Base-by-base conservation (phyloP, 2,797 vertebrate genomes). In the Dicrostonyx torquatus region DNA sequence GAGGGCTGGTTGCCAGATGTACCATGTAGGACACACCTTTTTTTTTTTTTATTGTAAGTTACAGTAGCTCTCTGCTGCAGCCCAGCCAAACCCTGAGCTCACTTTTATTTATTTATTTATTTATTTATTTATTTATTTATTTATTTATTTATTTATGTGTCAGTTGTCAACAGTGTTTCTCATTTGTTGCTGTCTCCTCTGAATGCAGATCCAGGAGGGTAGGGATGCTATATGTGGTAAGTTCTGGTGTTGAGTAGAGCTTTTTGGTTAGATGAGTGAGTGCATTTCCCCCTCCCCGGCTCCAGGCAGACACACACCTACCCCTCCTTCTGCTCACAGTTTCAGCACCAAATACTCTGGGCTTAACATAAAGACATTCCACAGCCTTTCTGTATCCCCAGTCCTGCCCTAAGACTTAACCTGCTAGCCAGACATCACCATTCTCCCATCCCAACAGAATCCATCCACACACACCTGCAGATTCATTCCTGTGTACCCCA, bases 181-280 rank as follows among this genome's bases (percentile, higher is more conserved):
- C 87, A 34, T 89, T 77, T 93, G 53, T 37, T 50, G n/a, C 78
- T 89, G 50, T 84, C 60, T 90, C 45, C 45, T 34, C 60, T 48
- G 87, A 84, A 31, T 29, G 26, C 87, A 92, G 53, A 15, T 0
- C 62, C 66, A 75, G 72, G 50, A 87, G 24, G 40, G 75, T 34
- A 58, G 66, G 48, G 79, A 20, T 43, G 17, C 80, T 55, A 26
- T 15, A 1, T 87, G 17, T 87, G 60, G 84, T 37, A 55, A 40
- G 31, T 58, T 60, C 78, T 62, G 50, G 60, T 89, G 70, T 31
- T 60, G 40, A 2, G 78, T 5, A 15, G 45, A 60, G 43, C 48
- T 80, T 78, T 29, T 43, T 68, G 94, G 31, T 6, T 45, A 45
- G 45, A 73, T 11, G 55, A 78, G 29, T 70, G 58, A 58, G 26